Evolutionary conservation across 2,113 vertebrate species (phyloP).

Genomic region (Elanoides forficatus): DNA sequence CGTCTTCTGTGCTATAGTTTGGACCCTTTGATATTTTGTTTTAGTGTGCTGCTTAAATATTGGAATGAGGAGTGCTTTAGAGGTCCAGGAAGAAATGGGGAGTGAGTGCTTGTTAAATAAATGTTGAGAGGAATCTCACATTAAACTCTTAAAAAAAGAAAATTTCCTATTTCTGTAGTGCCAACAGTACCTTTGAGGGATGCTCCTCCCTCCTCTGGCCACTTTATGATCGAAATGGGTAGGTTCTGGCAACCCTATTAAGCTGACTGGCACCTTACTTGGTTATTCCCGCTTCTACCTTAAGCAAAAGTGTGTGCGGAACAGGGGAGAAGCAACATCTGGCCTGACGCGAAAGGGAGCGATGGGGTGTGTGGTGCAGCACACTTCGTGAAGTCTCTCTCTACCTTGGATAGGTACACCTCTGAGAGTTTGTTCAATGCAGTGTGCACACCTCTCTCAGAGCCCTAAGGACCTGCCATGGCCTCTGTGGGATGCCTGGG

Average conservation of each 20-base stretch:
- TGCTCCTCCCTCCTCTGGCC: background rate
- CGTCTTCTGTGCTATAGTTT: background rate
- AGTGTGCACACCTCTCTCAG: fast-evolving
- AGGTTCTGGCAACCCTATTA: background rate
- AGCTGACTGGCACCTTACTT: background rate
- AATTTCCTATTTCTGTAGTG: background rate
- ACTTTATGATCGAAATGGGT: background rate
- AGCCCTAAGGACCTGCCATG: fast-evolving
- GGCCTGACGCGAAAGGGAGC: fast-evolving
- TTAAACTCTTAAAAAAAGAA: background rate
- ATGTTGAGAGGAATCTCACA: background rate
- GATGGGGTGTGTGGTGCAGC: fast-evolving
- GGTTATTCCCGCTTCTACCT: background rate
- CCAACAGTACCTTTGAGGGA: background rate
- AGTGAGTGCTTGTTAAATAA: background rate
- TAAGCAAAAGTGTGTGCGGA: fast-evolving
- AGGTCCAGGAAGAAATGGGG: background rate
- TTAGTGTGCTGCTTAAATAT: background rate
- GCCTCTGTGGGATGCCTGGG: fast-evolving
- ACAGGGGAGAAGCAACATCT: background rate
- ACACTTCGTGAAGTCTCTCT: fast-evolving
- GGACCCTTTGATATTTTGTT: background rate
- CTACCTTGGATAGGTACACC: background rate
- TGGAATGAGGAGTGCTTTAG: background rate
- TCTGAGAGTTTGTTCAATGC: fast-evolving